Percentiles rank a stretch among this genome's conserved stretches.
phyloP scores from a whole-genome alignment of 2,888 invertebrate species.

The Chromoteleia sp. region DNA sequence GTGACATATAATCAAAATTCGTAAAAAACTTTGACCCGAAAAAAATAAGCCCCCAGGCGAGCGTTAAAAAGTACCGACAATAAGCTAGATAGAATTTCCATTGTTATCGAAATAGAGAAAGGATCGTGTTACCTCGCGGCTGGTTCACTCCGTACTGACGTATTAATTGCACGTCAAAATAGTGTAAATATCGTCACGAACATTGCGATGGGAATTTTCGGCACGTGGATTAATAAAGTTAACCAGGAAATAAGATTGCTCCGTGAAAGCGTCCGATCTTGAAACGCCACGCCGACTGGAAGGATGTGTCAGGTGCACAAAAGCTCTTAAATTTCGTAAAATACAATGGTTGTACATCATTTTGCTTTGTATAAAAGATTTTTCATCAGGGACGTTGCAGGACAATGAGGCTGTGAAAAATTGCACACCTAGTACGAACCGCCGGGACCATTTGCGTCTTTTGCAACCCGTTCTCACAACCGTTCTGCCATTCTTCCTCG shows the following conservation, averaged over 20 bases:
- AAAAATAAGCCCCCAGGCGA: conserved; percentile 8
- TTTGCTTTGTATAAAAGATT: conserved; percentile 73
- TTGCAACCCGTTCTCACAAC: conserved; percentile 62
- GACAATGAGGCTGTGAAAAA: conserved; percentile 78
- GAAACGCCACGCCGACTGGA: conserved; percentile 5
- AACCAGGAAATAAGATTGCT: conserved; percentile 22
- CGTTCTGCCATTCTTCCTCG: conserved; percentile 69
- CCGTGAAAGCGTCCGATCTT: conserved; percentile 27
- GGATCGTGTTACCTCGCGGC: conserved; percentile 45
- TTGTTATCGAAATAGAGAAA: conserved; percentile 30
- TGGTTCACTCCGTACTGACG: conserved; percentile 30
- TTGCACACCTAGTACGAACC: conserved; percentile 72
- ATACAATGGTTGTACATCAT: conserved; percentile 71
- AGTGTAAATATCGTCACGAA: conserved; percentile 41
- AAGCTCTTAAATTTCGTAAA: conserved; percentile 55
- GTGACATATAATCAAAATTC: no score
- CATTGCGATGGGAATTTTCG: conserved; percentile 40
- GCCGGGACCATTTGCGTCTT: conserved; percentile 53
- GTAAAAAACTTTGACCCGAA: not conserved
- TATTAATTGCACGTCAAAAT: conserved; percentile 40
- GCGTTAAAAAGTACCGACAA: conserved; percentile 20
- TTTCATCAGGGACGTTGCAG: conserved; percentile 73
- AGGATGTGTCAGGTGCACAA: conserved; percentile 34
- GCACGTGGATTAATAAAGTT: conserved; percentile 24
- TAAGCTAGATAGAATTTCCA: conserved; percentile 11